Evolutionary conservation across 92 coral and sea anemone genomes (phyloP).

Genomic region (Nematostella vectensis): DNA sequence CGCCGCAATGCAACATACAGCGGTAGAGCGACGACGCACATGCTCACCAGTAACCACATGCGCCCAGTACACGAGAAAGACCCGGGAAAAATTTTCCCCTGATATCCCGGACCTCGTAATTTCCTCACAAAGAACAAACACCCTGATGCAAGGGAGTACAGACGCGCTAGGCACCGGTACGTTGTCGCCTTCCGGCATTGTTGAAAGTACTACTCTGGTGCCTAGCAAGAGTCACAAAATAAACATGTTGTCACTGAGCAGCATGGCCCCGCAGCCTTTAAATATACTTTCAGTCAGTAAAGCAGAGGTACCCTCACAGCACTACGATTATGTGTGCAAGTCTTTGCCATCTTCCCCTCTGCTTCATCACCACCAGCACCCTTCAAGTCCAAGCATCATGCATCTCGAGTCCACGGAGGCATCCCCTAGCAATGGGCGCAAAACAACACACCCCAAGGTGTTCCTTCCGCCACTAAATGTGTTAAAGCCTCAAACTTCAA

Average conservation of each 20-base stretch:
- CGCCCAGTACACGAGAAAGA: neutral
- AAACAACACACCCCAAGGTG: neutral
- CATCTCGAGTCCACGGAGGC: neutral
- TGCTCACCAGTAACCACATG: slow-evolving; percentile 14
- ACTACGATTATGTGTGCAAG: too few relatives aligned
- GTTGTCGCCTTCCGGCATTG: too few relatives aligned
- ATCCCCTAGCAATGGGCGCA: neutral
- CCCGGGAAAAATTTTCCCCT: slow-evolving; percentile 10
- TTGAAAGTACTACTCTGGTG: too few relatives aligned
- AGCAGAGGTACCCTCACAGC: neutral
- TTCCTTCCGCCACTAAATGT: slow-evolving; percentile 64
- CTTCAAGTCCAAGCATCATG: neutral
- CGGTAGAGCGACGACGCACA: slow-evolving; percentile 21
- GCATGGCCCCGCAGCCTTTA: slow-evolving; percentile 2
- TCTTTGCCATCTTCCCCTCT: neutral
- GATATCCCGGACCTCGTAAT: slow-evolving; percentile 60
- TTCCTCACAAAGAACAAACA: slow-evolving; percentile 15
- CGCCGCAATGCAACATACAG: slow-evolving; percentile 5
- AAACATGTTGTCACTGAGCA: neutral
- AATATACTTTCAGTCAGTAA: too few relatives aligned
- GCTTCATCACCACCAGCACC: neutral
- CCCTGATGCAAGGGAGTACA: too few relatives aligned
- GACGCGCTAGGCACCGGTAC: too few relatives aligned
- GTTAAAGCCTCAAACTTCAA: slow-evolving; percentile 17
- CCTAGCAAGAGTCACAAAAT: too few relatives aligned